Evolutionary conservation across 2,888 invertebrate species (phyloP), one percentile per base, ranked within the genome.

Genomic region (Dascillus cervinus): DNA sequence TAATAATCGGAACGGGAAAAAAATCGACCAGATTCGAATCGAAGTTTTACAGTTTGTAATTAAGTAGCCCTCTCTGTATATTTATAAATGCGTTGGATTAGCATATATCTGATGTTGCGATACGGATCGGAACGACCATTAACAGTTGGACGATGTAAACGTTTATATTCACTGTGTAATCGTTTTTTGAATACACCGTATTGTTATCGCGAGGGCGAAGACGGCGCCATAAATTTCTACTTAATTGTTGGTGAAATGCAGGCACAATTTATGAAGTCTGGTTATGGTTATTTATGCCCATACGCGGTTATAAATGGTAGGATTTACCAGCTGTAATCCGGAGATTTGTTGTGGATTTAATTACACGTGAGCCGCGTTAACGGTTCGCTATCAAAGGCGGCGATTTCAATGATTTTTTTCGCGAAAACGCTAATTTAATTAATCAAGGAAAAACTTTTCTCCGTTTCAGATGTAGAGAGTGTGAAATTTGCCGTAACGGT

Each of bases 221-320:
- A 49, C 55, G 49, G 42, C 42, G 47, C 52, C 50, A 61, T 62
- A 62, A 62, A 62, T 62, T 55, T 45, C 39, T 41, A 47, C 50
- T 57, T 63, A 63, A 63, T 63, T 63, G 58, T 61, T 61, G 59
- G 53, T 60, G 61, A 63, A 60, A 62, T 58, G 53, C 52, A 38
- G 44, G 44, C 45, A 52, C 48, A 45, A 60, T 60, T 60, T 58
- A 61, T 58, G 47, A 41, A 44, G 47, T 42, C 55, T 48, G 49
- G 50, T 50, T 52, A 47, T 49, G 46, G 47, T 54, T 52, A 59
- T 59, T 58, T 60, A 59, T 55, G 27, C 31, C 30, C 31, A 30
- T 56, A 58, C 59, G 55, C 57, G 56, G 56, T 57, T 50, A 58
- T 60, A 58, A 58, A 59, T 57, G 58, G 56, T 58, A 53, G 57